Evolutionary conservation across 1,140 invertebrate species (phyloP).

Genomic region (Aphaenogaster floridana): DNA sequence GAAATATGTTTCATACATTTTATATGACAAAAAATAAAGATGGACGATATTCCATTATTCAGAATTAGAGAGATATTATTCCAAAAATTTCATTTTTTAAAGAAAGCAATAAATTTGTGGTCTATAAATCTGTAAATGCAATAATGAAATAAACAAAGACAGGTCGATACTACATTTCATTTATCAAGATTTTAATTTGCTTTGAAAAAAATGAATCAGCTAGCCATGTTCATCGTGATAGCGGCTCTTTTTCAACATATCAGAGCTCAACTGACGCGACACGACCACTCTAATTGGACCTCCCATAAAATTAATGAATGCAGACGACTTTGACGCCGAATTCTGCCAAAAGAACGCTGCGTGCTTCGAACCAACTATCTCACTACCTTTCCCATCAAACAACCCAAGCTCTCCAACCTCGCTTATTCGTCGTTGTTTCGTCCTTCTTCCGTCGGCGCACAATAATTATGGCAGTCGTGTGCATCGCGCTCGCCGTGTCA

Average conservation of each 20-base stretch:
- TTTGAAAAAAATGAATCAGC: background rate
- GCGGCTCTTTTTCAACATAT: background rate
- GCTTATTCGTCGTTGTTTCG: constrained; percentile 40
- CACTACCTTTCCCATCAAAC: background rate
- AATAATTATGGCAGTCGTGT: constrained; percentile 73
- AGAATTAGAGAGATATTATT: background rate
- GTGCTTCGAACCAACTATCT: background rate
- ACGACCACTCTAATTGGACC: constrained; percentile 62
- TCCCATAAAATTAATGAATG: constrained; percentile 64
- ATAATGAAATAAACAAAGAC: background rate
- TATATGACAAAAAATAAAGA: background rate
- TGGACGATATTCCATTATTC: background rate
- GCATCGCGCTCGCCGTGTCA: constrained; percentile 60
- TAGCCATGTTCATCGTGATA: background rate
- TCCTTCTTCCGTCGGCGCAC: constrained; percentile 62
- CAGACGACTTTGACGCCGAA: constrained; percentile 60
- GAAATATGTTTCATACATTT: background rate
- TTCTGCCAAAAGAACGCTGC: constrained; percentile 34
- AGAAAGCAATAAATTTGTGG: background rate
- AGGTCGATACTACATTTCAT: background rate
- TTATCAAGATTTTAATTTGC: constrained; percentile 23
- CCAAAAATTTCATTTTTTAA: background rate
- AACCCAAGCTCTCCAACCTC: background rate
- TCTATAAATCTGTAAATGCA: background rate
- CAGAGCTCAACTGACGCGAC: background rate